Evolutionary conservation across 2,797 vertebrate species (phyloP), one percentile per base, ranked within the genome.

Genomic region (Synanceia verrucosa): DNA sequence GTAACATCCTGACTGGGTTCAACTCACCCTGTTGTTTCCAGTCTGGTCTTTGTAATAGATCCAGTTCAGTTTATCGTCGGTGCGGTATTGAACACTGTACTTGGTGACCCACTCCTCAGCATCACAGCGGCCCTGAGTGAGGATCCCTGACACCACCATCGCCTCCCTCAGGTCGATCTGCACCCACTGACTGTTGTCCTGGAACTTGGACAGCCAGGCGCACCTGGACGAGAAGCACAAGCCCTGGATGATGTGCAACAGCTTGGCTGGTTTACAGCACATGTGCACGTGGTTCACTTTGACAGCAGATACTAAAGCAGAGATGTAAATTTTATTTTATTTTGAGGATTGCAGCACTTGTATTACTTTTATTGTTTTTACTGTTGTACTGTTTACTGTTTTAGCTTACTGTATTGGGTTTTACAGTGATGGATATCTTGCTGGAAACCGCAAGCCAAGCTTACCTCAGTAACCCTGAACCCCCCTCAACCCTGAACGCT

Each of bases 1-100:
- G 26, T 51, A 16, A 19, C 14, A 9, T 14, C 31, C 33, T 13
- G 4, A 10, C 14, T n/a, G 28, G 5, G 21, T 28, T 65, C 0
- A 36, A 93, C 96, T 90, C 39, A 99, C 98, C 93, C 97, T 91
- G 88, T 99, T 99, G 93, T 99, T 99, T 50, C 98, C 98, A 0
- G 97, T 97, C 90, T 98, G 97, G 89, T 99, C 98, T 87, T 99
- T 99, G 93, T 99, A 99, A 89, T 96, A 99, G 84, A 99, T 95
- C 98, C 98, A 99, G 91, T 96, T 99, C 82, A 98, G 93, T 43
- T 89, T 95, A 4, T 97, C 95, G 0, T 96, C 94, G 0, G 93
- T 94, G 88, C 97, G 96, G 83, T 97, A 99, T 89, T 98, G 97
- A 4, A 99, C 79, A 0, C 95, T 97, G 89, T 98, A 99, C 88